phyloP scores from a whole-genome alignment of 2,888 invertebrate genomes.

The Dicroscelio sp. region DNA sequence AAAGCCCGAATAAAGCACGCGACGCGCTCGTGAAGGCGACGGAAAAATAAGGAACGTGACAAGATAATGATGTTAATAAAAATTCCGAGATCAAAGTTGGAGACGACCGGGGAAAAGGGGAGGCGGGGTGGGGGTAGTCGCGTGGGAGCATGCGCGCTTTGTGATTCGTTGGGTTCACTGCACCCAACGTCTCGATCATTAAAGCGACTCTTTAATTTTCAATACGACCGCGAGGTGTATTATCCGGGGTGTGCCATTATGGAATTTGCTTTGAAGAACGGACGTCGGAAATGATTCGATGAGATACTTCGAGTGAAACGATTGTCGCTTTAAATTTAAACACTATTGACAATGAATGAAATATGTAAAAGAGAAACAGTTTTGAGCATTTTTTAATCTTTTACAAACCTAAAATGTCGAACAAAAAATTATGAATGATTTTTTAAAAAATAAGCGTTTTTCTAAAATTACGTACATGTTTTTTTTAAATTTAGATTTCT shows the following conservation, averaged over 20 bases:
- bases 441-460: no score
- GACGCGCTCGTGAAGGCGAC: constrained; percentile 44
- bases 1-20: constrained; percentile 28
- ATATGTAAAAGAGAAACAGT: no score
- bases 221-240: constrained; percentile 41
- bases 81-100: constrained; percentile 57
- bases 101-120: not conserved
- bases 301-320: no score
- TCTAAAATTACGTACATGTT: no score
- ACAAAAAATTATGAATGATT: no score
- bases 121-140: constrained; percentile 22
- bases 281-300: no score
- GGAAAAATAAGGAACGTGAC: constrained; percentile 31
- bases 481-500: no score
- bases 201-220: constrained; percentile 69
- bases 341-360: no score
- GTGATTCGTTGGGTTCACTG: constrained; percentile 62
- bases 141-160: constrained; percentile 65
- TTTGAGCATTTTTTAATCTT: no score
- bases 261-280: not conserved
- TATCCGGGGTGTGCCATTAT: constrained; percentile 39
- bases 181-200: constrained; percentile 58
- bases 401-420: no score
- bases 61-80: constrained; percentile 66
- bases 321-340: no score